These are phyloP conservation scores for Hoplostethus mediterraneus DNA, from an alignment of 2,797 vertebrate species.

Conservation along the genomic window DNA sequence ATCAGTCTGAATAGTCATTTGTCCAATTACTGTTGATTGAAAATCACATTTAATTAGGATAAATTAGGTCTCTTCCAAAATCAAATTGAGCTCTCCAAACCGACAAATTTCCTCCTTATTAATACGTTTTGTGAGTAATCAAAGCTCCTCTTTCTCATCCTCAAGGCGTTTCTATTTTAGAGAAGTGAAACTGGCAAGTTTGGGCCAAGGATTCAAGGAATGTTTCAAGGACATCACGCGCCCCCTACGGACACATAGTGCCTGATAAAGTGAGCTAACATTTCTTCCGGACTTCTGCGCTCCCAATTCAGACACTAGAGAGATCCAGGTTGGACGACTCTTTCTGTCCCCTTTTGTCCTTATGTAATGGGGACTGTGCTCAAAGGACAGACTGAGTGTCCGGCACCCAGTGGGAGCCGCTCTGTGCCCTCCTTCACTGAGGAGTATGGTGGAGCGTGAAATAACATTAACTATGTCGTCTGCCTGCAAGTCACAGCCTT, in stretches of 20 bases:
- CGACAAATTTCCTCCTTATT: neutral
- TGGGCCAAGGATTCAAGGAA: constrained; percentile 48
- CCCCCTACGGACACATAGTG: constrained; percentile 32
- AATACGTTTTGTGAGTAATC: constrained; percentile 7
- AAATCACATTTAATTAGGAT: constrained; percentile 35
- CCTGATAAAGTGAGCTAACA: constrained; percentile 55
- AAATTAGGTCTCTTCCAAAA: constrained; percentile 26
- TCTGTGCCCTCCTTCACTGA: constrained; percentile 28
- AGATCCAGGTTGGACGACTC: constrained; percentile 21
- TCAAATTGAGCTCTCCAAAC: constrained; percentile 13
- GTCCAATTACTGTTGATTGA: constrained; percentile 35
- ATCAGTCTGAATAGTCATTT: constrained; percentile 40
- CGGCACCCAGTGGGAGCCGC: constrained; percentile 42
- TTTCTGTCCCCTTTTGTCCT: constrained; percentile 58
- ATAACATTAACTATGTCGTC: constrained; percentile 41
- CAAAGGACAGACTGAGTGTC: constrained; percentile 56
- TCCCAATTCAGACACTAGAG: constrained; percentile 60
- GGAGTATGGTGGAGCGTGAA: constrained; percentile 39
- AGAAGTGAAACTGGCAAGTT: constrained; percentile 39
- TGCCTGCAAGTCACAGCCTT: constrained; percentile 6
- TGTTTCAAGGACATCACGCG: constrained; percentile 61
- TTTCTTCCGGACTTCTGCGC: constrained; percentile 54
- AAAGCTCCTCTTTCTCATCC: constrained; percentile 14
- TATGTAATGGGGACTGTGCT: constrained; percentile 56
- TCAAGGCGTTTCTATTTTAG: neutral